Conservation (phyloP, 2,797 vertebrate species). For the Peromyscus aztecus region DNA sequence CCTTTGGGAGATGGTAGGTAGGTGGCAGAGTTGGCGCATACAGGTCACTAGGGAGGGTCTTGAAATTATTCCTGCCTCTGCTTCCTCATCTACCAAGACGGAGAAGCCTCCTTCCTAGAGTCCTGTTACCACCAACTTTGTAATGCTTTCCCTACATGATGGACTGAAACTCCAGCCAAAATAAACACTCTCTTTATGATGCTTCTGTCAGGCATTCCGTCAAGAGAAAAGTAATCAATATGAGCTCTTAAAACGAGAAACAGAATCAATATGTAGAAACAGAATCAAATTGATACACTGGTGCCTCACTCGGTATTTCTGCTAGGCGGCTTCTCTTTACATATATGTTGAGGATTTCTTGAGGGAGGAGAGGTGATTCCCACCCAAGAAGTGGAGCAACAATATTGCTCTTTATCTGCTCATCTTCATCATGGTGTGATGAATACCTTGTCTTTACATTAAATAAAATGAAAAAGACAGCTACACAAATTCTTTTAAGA, state of each 20-base stretch:
- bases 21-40: not conserved
- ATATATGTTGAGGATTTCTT: not conserved
- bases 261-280: not conserved
- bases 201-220: not conserved
- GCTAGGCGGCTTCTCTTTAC: not conserved
- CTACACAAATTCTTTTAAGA: not conserved
- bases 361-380: not conserved
- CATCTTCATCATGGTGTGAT: not conserved
- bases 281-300: no score
- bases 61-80: not conserved
- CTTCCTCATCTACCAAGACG: not conserved
- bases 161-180: not conserved
- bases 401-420: not conserved
- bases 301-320: not conserved
- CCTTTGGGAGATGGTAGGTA: not conserved
- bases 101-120: not conserved
- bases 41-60: not conserved
- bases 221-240: not conserved
- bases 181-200: not conserved
- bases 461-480: conserved; percentile 12
- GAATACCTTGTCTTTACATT: not conserved
- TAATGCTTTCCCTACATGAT: not conserved
- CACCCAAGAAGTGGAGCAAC: accelerated
- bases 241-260: not conserved
- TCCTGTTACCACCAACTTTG: not conserved